phyloP scores from a whole-genome alignment of 2,797 vertebrate species.

The Micromesistius poutassou region DNA sequence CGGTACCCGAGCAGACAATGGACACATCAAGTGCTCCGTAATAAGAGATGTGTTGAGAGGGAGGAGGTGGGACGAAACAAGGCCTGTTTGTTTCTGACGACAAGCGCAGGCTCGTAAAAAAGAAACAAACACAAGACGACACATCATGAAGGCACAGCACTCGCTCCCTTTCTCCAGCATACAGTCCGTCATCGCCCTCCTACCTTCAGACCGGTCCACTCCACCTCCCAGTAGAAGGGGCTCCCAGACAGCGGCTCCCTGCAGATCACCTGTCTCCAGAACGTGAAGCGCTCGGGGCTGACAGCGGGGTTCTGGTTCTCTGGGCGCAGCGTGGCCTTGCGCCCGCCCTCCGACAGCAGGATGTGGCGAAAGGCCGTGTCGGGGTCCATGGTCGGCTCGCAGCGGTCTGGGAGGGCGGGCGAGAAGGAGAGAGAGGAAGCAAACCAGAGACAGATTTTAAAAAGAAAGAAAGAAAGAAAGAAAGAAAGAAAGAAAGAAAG shows the following conservation, averaged over 20 bases:
- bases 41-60: background rate
- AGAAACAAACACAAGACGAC: no score
- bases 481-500: background rate
- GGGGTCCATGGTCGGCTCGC: slow-evolving; percentile 70
- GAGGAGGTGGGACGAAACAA: background rate
- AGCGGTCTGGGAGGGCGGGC: slow-evolving; percentile 51
- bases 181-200: background rate
- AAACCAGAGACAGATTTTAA: no score
- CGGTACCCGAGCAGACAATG: background rate
- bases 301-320: slow-evolving; percentile 68
- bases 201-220: slow-evolving; percentile 75
- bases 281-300: slow-evolving; percentile 71
- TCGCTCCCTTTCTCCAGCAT: background rate
- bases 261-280: slow-evolving; percentile 78
- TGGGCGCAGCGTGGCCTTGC: slow-evolving; percentile 61
- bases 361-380: slow-evolving; percentile 69
- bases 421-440: background rate
- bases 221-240: slow-evolving; percentile 78
- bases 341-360: slow-evolving; percentile 59
- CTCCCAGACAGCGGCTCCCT: slow-evolving; percentile 68
- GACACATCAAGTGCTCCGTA: background rate
- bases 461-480: background rate
- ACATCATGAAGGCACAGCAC: background rate
- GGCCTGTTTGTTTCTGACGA: no score
- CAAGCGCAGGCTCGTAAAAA: background rate